These are phyloP conservation scores for Diadromus collaris DNA, from an alignment of 2,888 invertebrate species.

Conservation along the genomic window DNA sequence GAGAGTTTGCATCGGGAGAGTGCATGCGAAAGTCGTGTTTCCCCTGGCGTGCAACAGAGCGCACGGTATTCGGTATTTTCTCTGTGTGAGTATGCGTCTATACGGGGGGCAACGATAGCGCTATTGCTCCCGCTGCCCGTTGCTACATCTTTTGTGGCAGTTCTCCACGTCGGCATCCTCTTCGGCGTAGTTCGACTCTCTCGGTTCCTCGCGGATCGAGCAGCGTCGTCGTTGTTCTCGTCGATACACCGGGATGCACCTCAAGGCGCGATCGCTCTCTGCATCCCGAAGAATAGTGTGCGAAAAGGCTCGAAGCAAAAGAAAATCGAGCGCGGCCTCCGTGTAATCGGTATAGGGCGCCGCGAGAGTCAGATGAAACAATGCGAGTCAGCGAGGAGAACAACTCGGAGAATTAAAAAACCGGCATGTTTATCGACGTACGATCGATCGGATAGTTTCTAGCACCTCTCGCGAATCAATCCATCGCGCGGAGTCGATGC, in stretches of 20 bases:
- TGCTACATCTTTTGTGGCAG: slow-evolving; percentile 39
- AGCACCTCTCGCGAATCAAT: slow-evolving; percentile 67
- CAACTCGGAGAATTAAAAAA: slow-evolving; percentile 17
- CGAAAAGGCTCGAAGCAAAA: slow-evolving; percentile 9
- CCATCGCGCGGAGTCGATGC: slow-evolving; percentile 59
- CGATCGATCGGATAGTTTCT: slow-evolving; percentile 31
- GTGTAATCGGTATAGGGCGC: slow-evolving; percentile 30
- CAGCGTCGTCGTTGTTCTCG: not conserved
- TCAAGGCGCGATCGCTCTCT: slow-evolving; percentile 10
- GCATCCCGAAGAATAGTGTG: slow-evolving; percentile 2
- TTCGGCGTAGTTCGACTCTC: slow-evolving; percentile 22
- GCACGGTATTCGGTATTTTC: slow-evolving; percentile 4
- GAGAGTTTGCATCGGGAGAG: slow-evolving; percentile 47
- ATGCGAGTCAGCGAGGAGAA: slow-evolving; percentile 22
- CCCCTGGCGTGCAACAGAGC: slow-evolving; percentile 39
- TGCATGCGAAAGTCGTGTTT: slow-evolving; percentile 60
- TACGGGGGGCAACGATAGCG: slow-evolving; percentile 34
- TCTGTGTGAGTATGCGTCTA: slow-evolving; percentile 13
- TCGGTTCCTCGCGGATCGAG: not conserved
- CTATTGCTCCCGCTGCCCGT: slow-evolving; percentile 45
- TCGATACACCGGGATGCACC: slow-evolving; percentile 34
- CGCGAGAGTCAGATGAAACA: not conserved
- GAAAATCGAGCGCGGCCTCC: slow-evolving; percentile 7
- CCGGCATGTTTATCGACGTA: slow-evolving; percentile 20
- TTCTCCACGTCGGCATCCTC: not conserved